Evolutionary conservation across 2,797 vertebrate species (phyloP).

Genomic region (Heteromormyrus szaboi): DNA sequence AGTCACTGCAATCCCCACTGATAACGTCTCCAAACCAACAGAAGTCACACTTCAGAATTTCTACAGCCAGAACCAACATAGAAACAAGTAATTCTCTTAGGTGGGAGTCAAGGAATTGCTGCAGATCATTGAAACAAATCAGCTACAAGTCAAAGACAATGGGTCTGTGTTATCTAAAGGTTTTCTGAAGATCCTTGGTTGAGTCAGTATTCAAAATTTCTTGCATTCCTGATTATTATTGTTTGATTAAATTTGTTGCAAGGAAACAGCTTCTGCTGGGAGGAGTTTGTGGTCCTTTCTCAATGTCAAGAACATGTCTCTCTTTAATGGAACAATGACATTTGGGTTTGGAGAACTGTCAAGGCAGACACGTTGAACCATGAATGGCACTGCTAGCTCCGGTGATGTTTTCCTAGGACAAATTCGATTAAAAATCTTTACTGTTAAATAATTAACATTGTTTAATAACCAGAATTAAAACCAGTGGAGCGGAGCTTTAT

Average conservation of each 20-base stretch:
- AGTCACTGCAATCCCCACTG: neutral
- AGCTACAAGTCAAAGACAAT: neutral
- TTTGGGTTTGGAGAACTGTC: neutral
- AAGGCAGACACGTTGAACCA: neutral
- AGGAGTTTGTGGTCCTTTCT: neutral
- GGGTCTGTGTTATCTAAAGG: neutral
- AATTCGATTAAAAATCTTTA: conserved; percentile 8
- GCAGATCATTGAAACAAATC: neutral
- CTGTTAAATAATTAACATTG: neutral
- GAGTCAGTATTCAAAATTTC: neutral
- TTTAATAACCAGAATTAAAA: conserved; percentile 10
- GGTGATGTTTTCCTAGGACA: neutral
- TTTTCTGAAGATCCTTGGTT: neutral
- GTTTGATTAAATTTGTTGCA: neutral
- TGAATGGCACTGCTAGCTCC: neutral
- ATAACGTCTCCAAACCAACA: neutral
- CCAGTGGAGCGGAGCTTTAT: neutral
- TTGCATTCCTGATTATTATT: neutral
- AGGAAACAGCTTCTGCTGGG: neutral
- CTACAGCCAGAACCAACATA: neutral
- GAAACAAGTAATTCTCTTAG: neutral
- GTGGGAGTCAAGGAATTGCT: neutral
- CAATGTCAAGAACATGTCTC: neutral
- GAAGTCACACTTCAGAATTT: neutral
- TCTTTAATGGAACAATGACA: neutral